Base-by-base conservation (phyloP, 1,140 invertebrate species). In the Pentalonia nigronervosa region DNA sequence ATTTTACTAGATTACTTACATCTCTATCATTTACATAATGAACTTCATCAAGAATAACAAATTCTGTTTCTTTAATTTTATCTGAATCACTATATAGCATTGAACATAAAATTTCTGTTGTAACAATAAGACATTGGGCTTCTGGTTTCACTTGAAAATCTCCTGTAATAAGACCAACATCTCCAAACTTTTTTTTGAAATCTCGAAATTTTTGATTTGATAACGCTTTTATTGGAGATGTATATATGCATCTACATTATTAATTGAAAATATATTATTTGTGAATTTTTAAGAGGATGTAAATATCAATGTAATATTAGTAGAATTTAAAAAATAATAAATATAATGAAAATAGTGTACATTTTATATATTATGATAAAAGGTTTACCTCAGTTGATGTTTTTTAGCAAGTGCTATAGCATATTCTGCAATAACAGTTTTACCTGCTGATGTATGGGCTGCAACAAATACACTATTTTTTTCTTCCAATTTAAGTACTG, bases 201-300 rank as follows among this genome's bases (percentile, higher is more conserved):
- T 99, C 99, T 76, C 99, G 96, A 95, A 98, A 99, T 95, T 99
- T 99, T 95, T 99, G 99, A 96, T 99, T 99, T 0, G 99, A 99
- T 14, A 99, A 95, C 0, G 99, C 99, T 96, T 99, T 99, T 89
- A 99, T 99, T 2, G 99, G 99, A 1, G 99, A 99, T 1, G 99
- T 99, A 95, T 99, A 99, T 94, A 99, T 98, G 21, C 98, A 97
- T 95, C 98, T 98, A 94, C 91, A 96, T 96, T 11, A 56, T 87
- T 53, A 94, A 76, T 60, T 34, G 56, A 34, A 93, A 89, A 90
- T 93, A 47, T 56, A 45, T 50, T 34, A 87, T 48, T 48, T 34
- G 20, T 30, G 47, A 11, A 45, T 45, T 86, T 86, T 4, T 86
- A 47, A 86, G 83, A 86, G 20, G 23, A 45, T 41, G 21, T 30